Conservation (phyloP, 2,797 vertebrate genomes). For the Macropus fuliginosus region DNA sequence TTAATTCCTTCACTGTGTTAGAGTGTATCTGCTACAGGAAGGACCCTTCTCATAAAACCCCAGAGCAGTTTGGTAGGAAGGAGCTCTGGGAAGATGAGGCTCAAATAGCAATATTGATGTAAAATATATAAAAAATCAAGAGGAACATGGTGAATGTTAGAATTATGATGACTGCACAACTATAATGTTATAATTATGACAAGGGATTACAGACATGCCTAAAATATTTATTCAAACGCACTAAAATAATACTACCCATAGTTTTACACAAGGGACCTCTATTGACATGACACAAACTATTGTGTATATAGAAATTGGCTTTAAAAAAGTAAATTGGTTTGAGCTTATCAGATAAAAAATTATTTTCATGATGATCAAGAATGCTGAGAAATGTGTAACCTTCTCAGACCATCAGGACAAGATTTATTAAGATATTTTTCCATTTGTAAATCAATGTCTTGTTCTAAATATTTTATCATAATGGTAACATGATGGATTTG, state of each 20-base stretch:
- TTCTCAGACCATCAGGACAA: conserved; percentile 15
- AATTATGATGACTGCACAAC: background rate
- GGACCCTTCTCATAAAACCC: background rate
- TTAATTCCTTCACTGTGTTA: background rate
- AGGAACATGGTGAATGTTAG: background rate
- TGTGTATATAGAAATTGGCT: conserved; percentile 37
- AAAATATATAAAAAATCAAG: background rate
- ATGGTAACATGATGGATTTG: background rate
- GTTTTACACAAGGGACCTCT: background rate
- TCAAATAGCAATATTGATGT: conserved; percentile 13
- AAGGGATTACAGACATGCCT: conserved; percentile 12
- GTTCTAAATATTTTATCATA: background rate
- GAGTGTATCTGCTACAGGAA: background rate
- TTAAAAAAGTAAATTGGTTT: conserved; percentile 2
- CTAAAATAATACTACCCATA: conserved; percentile 22
- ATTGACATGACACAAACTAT: background rate
- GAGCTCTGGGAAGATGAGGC: background rate
- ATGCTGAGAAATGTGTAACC: background rate
- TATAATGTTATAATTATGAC: background rate
- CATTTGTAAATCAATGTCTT: background rate
- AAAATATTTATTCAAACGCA: conserved; percentile 30
- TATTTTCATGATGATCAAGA: conserved; percentile 39
- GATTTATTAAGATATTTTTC: background rate
- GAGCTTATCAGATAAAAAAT: background rate
- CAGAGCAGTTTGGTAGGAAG: background rate